These are phyloP conservation scores for Argyra leucocephala DNA, from an alignment of 2,888 invertebrate species.

Conservation along the genomic window DNA sequence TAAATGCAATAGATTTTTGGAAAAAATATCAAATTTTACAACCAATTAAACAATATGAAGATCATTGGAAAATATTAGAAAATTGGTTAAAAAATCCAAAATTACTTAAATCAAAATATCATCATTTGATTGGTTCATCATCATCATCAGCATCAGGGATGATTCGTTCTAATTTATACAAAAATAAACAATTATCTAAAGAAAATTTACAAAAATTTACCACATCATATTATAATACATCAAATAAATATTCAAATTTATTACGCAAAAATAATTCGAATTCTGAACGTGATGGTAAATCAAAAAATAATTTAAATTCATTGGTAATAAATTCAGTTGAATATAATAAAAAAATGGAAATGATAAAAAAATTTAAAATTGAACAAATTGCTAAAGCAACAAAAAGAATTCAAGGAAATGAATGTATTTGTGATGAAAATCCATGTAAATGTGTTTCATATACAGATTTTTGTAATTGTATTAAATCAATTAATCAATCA, in stretches of 20 bases:
- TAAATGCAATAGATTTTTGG: conserved; percentile 45
- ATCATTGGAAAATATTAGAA: conserved; percentile 48
- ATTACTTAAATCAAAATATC: conserved; percentile 9
- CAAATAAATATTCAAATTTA: background rate
- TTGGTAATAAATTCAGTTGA: background rate
- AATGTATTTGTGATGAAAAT: conserved; percentile 1
- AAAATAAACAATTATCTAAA: background rate
- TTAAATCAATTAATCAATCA: background rate
- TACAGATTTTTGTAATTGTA: background rate
- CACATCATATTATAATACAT: too few relatives aligned
- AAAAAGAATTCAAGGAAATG: background rate
- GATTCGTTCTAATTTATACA: background rate
- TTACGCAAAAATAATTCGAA: too few relatives aligned
- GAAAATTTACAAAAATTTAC: background rate
- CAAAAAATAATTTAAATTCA: background rate
- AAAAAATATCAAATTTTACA: conserved; percentile 48
- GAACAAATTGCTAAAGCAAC: background rate
- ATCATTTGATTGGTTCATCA: background rate
- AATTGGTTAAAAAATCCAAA: conserved; percentile 26
- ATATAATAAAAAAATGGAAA: background rate
- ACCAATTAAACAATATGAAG: conserved; percentile 40
- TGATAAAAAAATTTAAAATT: background rate
- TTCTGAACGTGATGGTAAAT: background rate
- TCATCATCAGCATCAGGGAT: too few relatives aligned
- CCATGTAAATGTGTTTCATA: background rate